Conservation (phyloP, 2,113 vertebrate genomes). For the Stegastes partitus region DNA sequence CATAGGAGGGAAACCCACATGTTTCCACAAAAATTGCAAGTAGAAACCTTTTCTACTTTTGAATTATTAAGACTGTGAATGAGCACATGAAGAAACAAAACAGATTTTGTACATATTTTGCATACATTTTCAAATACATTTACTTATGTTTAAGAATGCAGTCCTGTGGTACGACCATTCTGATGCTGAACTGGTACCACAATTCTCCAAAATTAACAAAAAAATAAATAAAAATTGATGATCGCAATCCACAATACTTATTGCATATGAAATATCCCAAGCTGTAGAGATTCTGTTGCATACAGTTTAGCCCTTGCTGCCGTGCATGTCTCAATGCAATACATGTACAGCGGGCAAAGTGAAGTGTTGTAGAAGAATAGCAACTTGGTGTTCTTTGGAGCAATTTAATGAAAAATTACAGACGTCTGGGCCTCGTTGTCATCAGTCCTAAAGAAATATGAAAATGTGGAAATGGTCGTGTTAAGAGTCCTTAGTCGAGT, state of each 20-base stretch:
- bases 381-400: constrained; percentile 26
- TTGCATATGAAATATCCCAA: constrained; percentile 3
- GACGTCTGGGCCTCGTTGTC: constrained; percentile 29
- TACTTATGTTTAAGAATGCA: too few relatives aligned
- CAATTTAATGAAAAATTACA: constrained; percentile 28
- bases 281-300: not conserved
- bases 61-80: too few relatives aligned
- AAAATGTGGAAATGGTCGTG: not conserved
- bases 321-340: constrained; percentile 20
- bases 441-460: constrained; percentile 4
- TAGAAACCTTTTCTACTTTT: too few relatives aligned
- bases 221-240: constrained; percentile 2
- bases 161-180: too few relatives aligned
- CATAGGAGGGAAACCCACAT: too few relatives aligned
- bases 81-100: too few relatives aligned
- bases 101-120: too few relatives aligned
- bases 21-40: too few relatives aligned
- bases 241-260: constrained; percentile 2
- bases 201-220: constrained; percentile 23
- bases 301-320: constrained; percentile 7
- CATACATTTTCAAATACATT: too few relatives aligned
- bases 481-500: constrained; percentile 7
- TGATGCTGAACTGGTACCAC: not conserved
- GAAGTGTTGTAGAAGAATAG: constrained; percentile 20
- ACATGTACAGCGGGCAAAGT: constrained; percentile 43